Evolutionary conservation across 1,140 invertebrate genomes (phyloP).

Genomic region (Zaprionus ghesquierei): DNA sequence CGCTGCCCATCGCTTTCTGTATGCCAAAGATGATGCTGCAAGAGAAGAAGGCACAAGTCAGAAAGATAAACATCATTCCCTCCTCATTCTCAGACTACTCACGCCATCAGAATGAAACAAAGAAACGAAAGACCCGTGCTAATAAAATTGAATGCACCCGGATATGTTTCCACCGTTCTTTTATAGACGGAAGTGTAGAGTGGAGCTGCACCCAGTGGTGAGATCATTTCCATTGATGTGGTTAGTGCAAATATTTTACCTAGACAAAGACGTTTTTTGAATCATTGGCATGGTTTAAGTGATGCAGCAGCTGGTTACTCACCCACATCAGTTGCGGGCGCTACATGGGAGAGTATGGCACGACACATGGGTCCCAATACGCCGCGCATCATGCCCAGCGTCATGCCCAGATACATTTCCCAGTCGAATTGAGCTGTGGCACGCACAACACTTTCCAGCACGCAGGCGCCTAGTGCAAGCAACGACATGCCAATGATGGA

Average conservation of each 20-base stretch:
- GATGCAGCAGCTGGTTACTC: slow-evolving; percentile 63
- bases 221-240: slow-evolving; percentile 85
- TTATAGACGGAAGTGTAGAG: slow-evolving; percentile 86
- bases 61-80: not conserved
- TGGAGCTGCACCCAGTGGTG: slow-evolving; percentile 85
- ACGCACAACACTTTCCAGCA: slow-evolving; percentile 83
- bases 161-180: slow-evolving; percentile 83
- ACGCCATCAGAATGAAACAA: slow-evolving; percentile 83
- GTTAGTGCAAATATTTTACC: slow-evolving; percentile 86
- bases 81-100: slow-evolving; percentile 53
- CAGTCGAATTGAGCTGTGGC: slow-evolving; percentile 85
- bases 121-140: slow-evolving; percentile 77
- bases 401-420: slow-evolving; percentile 85
- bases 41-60: not conserved
- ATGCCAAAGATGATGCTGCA: slow-evolving; percentile 59
- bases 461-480: slow-evolving; percentile 74
- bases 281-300: not conserved
- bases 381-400: slow-evolving; percentile 84
- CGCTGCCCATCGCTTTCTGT: slow-evolving; percentile 40
- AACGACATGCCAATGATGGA: slow-evolving; percentile 71
- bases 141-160: slow-evolving; percentile 85
- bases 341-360: slow-evolving; percentile 86
- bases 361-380: slow-evolving; percentile 86
- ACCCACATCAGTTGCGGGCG: slow-evolving; percentile 86
- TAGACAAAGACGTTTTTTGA: slow-evolving; percentile 34